Conservation (phyloP, 2,797 vertebrate species). For the Myotis findleyi region DNA sequence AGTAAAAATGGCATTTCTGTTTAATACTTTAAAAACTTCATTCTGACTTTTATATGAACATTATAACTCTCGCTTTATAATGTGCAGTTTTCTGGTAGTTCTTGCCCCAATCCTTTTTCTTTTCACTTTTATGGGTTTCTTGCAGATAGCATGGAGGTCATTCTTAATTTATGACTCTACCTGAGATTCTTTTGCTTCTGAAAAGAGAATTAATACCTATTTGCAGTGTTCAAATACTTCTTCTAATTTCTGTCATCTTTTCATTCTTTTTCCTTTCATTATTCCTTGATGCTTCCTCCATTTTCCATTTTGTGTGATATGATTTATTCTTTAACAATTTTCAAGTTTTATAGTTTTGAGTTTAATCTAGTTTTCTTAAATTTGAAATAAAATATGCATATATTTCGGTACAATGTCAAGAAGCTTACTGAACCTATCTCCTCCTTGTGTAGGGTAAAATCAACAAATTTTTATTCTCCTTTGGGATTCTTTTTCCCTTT, state of each 20-base stretch:
- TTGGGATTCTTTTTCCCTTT: not conserved
- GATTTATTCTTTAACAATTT: not conserved
- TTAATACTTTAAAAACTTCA: not conserved
- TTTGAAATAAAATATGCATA: not conserved
- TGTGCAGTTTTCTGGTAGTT: not conserved
- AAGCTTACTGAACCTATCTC: not conserved
- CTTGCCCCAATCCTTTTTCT: not conserved
- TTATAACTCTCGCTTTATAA: not conserved
- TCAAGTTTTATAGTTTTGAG: not conserved
- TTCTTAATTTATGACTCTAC: constrained; percentile 18
- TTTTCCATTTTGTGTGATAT: not conserved
- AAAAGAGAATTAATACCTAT: constrained; percentile 8
- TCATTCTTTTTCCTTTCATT: constrained; percentile 20
- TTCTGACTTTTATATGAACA: constrained; percentile 44
- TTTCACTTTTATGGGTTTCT: constrained; percentile 2
- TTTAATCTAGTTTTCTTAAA: not conserved
- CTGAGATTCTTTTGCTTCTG: not conserved
- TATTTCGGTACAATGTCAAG: not conserved
- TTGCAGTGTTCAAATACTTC: not conserved
- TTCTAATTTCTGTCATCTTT: constrained; percentile 21
- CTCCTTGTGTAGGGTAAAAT: not conserved
- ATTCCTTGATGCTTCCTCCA: not conserved
- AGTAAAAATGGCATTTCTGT: not conserved
- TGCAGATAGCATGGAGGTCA: not conserved
- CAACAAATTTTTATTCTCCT: not conserved